Base-by-base conservation (phyloP, 2,797 vertebrate genomes). In the Cirrhinus mrigala region DNA sequence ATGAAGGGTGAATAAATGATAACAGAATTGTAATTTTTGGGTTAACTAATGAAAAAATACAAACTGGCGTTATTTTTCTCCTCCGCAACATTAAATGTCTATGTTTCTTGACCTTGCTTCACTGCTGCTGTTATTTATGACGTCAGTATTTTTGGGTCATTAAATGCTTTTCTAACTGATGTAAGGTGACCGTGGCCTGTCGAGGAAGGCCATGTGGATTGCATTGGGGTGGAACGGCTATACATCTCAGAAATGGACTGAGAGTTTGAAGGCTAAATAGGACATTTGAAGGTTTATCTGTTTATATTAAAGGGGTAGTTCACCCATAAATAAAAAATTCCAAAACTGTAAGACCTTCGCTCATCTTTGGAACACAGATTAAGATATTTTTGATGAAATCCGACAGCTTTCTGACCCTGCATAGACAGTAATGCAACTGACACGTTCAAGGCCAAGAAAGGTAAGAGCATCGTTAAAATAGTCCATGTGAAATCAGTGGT, bases 191-290 rank as follows among this genome's bases (percentile, higher is more conserved):
- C 29, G 3, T 52, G 62, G 83, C 87, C 85, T 81, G 71, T 79
- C 77, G 16, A 76, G 37, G 33, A 27, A 69, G 5, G 81, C 89
- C 91, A 92, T 89, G 90, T 90, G 86, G 88, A 89, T 88, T 81
- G 80, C 87, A 90, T 85, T 90, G 90, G 37, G 90, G 85, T 79
- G 71, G 90, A 91, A 92, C 68, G 4, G 8, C 83, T 79, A 29
- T 82, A 29, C n/a, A 73, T 44, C 64, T 81, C 75, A 71, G 64
- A 66, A 22, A 83, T 33, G 58, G 24, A 27, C 60, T 22, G 52
- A 33, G 71, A 33, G 27, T 66, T 64, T 66, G 60, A 27, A 18
- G 62, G 62, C 10, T 52, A 54, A 81, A 54, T n/a, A 16, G 10
- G 14, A 70, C 9, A 48, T 40, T 77, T 40, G 75, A 78, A 24